Evolutionary conservation across 2,797 vertebrate genomes (phyloP), one percentile per base, ranked within the genome.

Genomic region (Cyprinodon diabolis): DNA sequence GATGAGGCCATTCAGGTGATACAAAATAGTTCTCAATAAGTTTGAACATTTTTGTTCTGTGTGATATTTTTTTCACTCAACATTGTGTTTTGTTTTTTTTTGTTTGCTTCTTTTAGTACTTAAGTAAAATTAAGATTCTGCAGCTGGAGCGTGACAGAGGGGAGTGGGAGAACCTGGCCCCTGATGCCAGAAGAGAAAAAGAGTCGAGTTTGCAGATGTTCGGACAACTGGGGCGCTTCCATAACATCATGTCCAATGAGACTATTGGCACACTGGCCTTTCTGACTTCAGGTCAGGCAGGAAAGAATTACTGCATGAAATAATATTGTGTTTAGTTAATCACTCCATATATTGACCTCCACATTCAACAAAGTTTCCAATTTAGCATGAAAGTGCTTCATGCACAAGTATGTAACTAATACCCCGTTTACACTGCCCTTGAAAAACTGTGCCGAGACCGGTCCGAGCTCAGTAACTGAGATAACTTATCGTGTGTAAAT

Each of bases 241-340:
- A 99, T 92, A 99, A 99, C 89, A 99, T 99, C 89, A 99, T 99
- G 98, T 99, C 98, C 66, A 99, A 98, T 0, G 98, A 99, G 90
- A 99, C 98, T 69, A 99, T 99, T 1, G 97, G 98, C 77, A 99
- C 98, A 0, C 94, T 99, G 90, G 95, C 97, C 82, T 99, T 99
- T 91, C 96, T 99, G 72, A 99, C 98, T 74, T 99, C 97, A 80
- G 98, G 98, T 99, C 87, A 92, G 92, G 43, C 66, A 68, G 73
- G 71, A 63, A 58, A 60, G 30, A 2, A 68, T 71, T 2, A 6
- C 0, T 56, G 47, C 21, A 43, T 52, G 21, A 21, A 7, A 56
- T 17, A 25, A 19, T 37, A 35, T 21, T 43, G 21, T 6, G 30
- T 69, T 69, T 25, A 48, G 37, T 4, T 51, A 62, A 62, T 40